phyloP scores from a whole-genome alignment of 2,797 vertebrate genomes.

The Nyctalus aviator region DNA sequence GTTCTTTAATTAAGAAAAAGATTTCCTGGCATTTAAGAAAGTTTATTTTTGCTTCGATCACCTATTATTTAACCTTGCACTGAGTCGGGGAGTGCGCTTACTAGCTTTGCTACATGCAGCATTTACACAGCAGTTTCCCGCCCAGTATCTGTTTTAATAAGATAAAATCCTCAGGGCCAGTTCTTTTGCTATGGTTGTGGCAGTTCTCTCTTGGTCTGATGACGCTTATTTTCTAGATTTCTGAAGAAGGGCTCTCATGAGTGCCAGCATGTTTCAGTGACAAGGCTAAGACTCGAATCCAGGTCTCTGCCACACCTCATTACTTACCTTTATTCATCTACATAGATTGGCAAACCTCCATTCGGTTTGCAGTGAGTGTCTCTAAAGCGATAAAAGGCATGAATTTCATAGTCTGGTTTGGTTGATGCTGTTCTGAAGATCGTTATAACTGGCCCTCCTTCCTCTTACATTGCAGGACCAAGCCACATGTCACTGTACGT shows the following conservation, averaged over 20 bases:
- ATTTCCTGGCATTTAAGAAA: background rate
- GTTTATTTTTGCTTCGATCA: background rate
- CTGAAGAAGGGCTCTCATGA: background rate
- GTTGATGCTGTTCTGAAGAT: background rate
- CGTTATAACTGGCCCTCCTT: background rate
- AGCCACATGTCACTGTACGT: conserved; percentile 97
- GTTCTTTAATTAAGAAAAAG: background rate
- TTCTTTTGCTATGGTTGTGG: background rate
- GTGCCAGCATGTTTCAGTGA: background rate
- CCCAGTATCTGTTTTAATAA: background rate
- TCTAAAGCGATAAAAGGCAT: background rate
- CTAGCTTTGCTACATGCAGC: background rate
- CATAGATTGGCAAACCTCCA: background rate
- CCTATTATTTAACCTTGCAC: background rate
- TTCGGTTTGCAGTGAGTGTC: background rate
- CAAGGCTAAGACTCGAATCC: background rate
- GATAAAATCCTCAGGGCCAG: background rate
- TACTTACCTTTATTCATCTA: background rate
- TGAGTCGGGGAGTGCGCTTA: background rate
- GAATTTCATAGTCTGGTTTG: background rate
- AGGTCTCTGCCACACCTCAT: background rate
- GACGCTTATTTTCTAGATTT: background rate
- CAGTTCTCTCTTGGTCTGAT: background rate
- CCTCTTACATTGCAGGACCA: conserved; percentile 89
- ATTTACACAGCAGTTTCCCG: background rate